A percentile compares a stretch with the other conserved stretches of the same genome.
phyloP scores from a whole-genome alignment of 1,140 invertebrate genomes.

The Luehdorfia chinensis region DNA sequence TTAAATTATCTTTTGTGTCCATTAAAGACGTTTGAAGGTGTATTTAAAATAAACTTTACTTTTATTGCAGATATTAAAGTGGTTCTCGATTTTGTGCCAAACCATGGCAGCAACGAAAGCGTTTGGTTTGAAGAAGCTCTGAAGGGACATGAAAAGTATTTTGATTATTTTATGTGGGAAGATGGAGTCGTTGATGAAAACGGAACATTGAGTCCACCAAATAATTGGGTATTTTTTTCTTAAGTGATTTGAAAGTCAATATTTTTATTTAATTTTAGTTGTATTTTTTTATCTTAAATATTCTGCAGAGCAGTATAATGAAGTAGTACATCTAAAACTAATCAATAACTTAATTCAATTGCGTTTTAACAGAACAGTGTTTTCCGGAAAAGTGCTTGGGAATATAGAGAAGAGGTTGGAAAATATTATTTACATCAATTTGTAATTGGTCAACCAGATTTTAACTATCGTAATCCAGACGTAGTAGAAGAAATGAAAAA shows the following conservation, averaged over 20 bases:
- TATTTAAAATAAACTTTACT: too few relatives aligned
- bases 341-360: too few relatives aligned
- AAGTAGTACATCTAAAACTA: too few relatives aligned
- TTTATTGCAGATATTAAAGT: constrained; percentile 64
- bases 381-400: constrained; percentile 86
- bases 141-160: constrained; percentile 78
- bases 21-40: too few relatives aligned
- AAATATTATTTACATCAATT: constrained; percentile 89
- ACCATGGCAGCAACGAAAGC: constrained; percentile 84
- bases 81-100: constrained; percentile 84
- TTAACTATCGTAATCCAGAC: constrained; percentile 84
- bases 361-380: constrained; percentile 75
- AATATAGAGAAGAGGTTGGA: constrained; percentile 80
- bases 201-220: constrained; percentile 77
- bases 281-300: constrained; percentile 11
- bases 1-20: too few relatives aligned
- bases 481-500: constrained; percentile 85
- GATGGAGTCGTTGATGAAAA: constrained; percentile 73
- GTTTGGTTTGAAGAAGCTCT: constrained; percentile 84
- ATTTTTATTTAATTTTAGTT: neutral
- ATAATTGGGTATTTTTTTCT: constrained; percentile 82
- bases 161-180: constrained; percentile 85
- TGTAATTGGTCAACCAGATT: constrained; percentile 83
- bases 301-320: too few relatives aligned
- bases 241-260: constrained; percentile 3